These are phyloP conservation scores for Pasiphila rectangulata DNA, from an alignment of 2,888 invertebrate species.

Conservation along the genomic window DNA sequence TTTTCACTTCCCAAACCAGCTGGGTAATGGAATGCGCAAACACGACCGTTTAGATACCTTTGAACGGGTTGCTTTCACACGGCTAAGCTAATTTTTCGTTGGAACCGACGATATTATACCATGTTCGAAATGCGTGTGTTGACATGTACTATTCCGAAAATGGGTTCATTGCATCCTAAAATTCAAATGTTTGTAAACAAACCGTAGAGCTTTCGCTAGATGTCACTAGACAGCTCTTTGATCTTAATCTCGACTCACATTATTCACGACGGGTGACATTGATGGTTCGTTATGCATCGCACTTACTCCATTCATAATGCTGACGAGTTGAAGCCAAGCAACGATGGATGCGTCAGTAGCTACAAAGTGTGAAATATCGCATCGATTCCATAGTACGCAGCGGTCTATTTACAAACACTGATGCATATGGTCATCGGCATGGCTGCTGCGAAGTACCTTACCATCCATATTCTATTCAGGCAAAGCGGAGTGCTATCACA, in stretches of 20 bases:
- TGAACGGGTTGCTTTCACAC: conserved; percentile 60
- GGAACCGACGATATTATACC: conserved; percentile 45
- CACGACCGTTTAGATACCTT: conserved; percentile 61
- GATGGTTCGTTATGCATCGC: conserved; percentile 44
- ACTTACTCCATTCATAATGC: conserved; percentile 33
- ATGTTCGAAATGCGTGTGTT: conserved; percentile 36
- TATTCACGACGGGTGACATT: conserved; percentile 30
- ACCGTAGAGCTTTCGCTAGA: conserved; percentile 53
- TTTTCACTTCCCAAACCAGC: conserved; percentile 77
- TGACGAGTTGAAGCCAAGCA: conserved; percentile 39
- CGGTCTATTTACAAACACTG: conserved; percentile 80
- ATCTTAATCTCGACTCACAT: conserved; percentile 38
- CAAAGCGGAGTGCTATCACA: conserved; percentile 50
- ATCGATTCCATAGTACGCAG: conserved; percentile 56
- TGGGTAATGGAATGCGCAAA: conserved; percentile 70
- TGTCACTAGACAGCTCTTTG: conserved; percentile 63
- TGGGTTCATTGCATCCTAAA: conserved; percentile 29
- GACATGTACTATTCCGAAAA: conserved; percentile 29
- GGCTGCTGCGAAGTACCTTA: conserved; percentile 74
- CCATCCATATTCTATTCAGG: conserved; percentile 61
- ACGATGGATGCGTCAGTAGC: conserved; percentile 49
- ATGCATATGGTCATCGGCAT: conserved; percentile 81
- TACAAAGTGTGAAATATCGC: conserved; percentile 50
- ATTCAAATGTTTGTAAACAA: conserved; percentile 68
- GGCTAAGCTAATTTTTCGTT: conserved; percentile 60